Evolutionary conservation across 2,888 invertebrate genomes (phyloP).

Genomic region (Antitype chi): DNA sequence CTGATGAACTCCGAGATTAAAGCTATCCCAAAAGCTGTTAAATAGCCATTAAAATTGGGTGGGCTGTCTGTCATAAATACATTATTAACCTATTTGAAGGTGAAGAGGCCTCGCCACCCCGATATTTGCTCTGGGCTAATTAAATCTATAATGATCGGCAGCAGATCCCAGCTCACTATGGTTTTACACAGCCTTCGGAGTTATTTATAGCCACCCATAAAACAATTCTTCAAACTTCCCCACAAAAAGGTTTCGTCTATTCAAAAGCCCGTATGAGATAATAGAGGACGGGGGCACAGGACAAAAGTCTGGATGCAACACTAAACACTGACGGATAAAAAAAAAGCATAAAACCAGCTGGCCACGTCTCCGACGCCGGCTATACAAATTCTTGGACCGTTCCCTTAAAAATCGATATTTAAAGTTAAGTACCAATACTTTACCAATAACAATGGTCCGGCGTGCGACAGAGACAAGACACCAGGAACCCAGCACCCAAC

Average conservation of each 20-base stretch:
- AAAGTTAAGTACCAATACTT: slow-evolving; percentile 87
- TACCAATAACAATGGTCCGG: slow-evolving; percentile 81
- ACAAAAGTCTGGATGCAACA: slow-evolving; percentile 88
- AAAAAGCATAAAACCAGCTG: slow-evolving; percentile 86
- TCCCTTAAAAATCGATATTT: slow-evolving; percentile 87
- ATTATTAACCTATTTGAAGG: slow-evolving; percentile 65
- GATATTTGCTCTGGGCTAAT: slow-evolving; percentile 72
- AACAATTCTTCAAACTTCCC: slow-evolving; percentile 88
- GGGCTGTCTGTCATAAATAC: slow-evolving; percentile 62
- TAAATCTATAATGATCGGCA: slow-evolving; percentile 78
- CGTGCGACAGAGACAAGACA: slow-evolving; percentile 80
- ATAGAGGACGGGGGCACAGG: slow-evolving; percentile 85
- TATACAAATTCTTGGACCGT: slow-evolving; percentile 83
- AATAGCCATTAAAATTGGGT: slow-evolving; percentile 62
- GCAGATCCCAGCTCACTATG: slow-evolving; percentile 72
- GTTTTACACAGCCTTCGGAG: slow-evolving; percentile 71
- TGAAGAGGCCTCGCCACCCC: slow-evolving; percentile 44
- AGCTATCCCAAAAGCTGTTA: slow-evolving; percentile 52
- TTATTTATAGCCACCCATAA: slow-evolving; percentile 88
- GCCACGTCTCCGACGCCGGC: slow-evolving; percentile 75
- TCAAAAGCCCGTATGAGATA: slow-evolving; percentile 86
- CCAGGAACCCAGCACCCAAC: slow-evolving; percentile 73
- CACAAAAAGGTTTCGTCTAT: slow-evolving; percentile 86
- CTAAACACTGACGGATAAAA: slow-evolving; percentile 78
- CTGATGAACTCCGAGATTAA: slow-evolving; percentile 43